Evolutionary conservation across 2,113 vertebrate genomes (phyloP).

Genomic region (Mola mola): DNA sequence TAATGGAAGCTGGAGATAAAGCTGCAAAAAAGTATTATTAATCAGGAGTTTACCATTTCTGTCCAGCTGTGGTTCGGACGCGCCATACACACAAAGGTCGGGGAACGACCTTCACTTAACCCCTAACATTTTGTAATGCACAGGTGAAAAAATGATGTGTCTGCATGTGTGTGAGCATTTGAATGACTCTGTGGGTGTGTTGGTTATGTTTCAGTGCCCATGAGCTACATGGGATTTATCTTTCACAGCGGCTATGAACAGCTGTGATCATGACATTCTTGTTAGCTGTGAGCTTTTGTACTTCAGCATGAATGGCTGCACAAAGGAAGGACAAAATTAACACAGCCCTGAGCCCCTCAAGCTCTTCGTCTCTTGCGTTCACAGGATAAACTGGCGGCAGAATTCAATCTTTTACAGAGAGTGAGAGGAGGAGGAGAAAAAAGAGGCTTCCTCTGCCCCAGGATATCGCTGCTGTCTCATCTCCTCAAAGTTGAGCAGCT

Average conservation of each 20-base stretch:
- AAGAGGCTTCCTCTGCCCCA: conserved; percentile 22
- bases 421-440: background rate
- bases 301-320: conserved; percentile 16
- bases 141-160: background rate
- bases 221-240: conserved; percentile 3
- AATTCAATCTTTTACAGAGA: conserved; percentile 50
- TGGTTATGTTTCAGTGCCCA: background rate
- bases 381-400: conserved; percentile 44
- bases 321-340: conserved; percentile 38
- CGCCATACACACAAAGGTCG: conserved; percentile 42
- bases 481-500: conserved; percentile 13
- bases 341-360: conserved; percentile 25
- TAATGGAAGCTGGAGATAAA: conserved; percentile 41
- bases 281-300: conserved; percentile 11
- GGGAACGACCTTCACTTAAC: conserved; percentile 22
- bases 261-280: conserved; percentile 10
- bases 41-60: conserved; percentile 62
- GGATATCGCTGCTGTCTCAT: conserved; percentile 27
- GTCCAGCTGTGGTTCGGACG: conserved; percentile 36
- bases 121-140: background rate
- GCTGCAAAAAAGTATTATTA: conserved; percentile 49
- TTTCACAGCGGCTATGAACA: background rate
- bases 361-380: conserved; percentile 39
- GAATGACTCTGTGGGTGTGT: no score
- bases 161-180: background rate